Evolutionary conservation across 2,888 invertebrate species (phyloP).

Genomic region (Molorchus minor): DNA sequence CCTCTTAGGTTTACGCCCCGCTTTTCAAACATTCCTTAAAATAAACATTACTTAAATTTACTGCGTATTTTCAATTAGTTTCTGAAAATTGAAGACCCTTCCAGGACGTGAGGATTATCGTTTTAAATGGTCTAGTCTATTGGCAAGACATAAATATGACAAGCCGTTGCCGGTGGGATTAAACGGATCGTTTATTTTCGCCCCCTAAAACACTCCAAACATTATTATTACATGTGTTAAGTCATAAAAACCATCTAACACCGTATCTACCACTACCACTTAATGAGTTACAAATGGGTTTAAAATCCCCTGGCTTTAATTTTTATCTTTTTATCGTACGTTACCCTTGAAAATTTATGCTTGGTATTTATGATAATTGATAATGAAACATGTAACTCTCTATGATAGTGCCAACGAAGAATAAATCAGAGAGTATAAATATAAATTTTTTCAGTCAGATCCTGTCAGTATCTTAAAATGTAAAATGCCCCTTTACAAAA

Average conservation of each 20-base stretch:
- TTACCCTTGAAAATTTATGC: not conserved
- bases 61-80: conserved; percentile 10
- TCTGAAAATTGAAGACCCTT: conserved; percentile 8
- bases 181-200: not conserved
- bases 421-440: too few relatives aligned
- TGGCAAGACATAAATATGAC: conserved; percentile 15
- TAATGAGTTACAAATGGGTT: conserved; percentile 7
- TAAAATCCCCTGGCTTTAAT: not conserved
- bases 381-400: too few relatives aligned
- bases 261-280: not conserved
- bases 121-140: conserved; percentile 12
- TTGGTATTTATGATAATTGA: too few relatives aligned
- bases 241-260: conserved; percentile 10
- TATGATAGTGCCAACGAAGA: too few relatives aligned
- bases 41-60: conserved; percentile 22
- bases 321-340: not conserved
- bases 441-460: too few relatives aligned
- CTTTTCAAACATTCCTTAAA: conserved; percentile 31
- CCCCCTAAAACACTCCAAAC: conserved; percentile 1
- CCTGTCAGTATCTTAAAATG: too few relatives aligned
- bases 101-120: not conserved
- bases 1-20: conserved; percentile 29
- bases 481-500: too few relatives aligned
- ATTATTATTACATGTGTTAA: conserved; percentile 20
- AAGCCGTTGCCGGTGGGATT: not conserved